Conservation (phyloP, 2,113 vertebrate species). For the Sminthopsis crassicaudata region DNA sequence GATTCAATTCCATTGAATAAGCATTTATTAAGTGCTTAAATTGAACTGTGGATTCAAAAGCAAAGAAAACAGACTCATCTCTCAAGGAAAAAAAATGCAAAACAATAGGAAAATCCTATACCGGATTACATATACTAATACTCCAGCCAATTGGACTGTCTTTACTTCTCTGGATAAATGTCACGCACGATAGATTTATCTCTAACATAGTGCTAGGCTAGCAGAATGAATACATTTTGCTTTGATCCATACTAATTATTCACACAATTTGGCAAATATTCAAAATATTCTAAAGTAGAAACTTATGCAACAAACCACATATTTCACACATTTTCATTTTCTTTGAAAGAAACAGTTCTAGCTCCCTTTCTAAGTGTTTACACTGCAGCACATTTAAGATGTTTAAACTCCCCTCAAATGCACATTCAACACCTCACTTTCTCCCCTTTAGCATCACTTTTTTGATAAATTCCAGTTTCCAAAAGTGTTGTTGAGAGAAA, state of each 20-base stretch:
- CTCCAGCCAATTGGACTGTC: not conserved
- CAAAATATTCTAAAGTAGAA: constrained; percentile 75
- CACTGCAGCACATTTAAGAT: constrained; percentile 47
- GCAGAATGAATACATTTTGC: constrained; percentile 76
- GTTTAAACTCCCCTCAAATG: constrained; percentile 37
- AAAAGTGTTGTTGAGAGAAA: constrained; percentile 19
- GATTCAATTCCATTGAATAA: not conserved
- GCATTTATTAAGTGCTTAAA: not conserved
- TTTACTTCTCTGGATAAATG: constrained; percentile 39
- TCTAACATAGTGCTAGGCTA: constrained; percentile 61
- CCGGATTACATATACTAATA: not conserved
- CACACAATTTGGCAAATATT: constrained; percentile 77
- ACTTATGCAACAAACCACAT: constrained; percentile 65
- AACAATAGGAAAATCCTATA: not conserved
- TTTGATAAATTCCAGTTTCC: constrained; percentile 2
- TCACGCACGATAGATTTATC: constrained; percentile 51
- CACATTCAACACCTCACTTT: constrained; percentile 37
- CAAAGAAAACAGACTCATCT: not conserved
- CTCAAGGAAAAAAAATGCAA: not conserved
- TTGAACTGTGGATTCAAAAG: constrained; percentile 31
- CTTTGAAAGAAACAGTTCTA: constrained; percentile 52
- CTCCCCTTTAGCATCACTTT: not conserved
- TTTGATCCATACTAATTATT: constrained; percentile 76
- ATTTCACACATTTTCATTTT: constrained; percentile 69
- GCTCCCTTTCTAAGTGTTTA: constrained; percentile 19